A percentile compares a stretch with the other conserved stretches of the same genome.
Evolutionary conservation across 2,113 vertebrate genomes (phyloP).

Genomic region (Mormoops blainvillei): DNA sequence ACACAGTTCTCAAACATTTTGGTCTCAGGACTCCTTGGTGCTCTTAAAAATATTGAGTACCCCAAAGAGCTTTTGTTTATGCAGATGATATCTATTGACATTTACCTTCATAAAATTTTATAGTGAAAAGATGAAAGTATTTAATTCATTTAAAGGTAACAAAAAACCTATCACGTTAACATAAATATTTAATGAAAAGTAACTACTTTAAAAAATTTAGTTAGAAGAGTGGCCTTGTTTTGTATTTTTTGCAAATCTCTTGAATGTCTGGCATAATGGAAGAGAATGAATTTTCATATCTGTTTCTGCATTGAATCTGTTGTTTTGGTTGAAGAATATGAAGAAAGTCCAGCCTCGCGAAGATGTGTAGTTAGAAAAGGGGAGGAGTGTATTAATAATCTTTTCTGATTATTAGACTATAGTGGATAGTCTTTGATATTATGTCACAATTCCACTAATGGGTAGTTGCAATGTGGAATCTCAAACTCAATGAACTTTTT

Average conservation of each 20-base stretch:
- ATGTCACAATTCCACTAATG: background rate
- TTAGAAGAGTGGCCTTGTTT: background rate
- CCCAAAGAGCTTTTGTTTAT: background rate
- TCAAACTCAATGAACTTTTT: background rate
- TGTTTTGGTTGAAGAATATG: slow-evolving; percentile 1
- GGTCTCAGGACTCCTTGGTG: background rate
- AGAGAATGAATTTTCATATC: background rate
- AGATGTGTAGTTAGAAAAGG: background rate
- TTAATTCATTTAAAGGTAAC: background rate
- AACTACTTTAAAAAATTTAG: background rate
- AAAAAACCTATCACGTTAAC: background rate
- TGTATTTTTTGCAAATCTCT: slow-evolving; percentile 22
- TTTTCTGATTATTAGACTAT: background rate
- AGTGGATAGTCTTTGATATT: background rate
- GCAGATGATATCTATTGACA: background rate
- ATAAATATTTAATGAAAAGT: slow-evolving; percentile 19
- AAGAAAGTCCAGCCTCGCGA: background rate
- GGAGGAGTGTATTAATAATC: background rate
- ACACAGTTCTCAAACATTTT: background rate
- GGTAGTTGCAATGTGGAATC: background rate
- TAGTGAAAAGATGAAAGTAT: background rate
- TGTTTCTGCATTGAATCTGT: slow-evolving; percentile 6
- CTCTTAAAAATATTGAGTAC: background rate
- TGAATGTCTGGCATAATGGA: background rate
- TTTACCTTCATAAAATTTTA: background rate